Conservation (phyloP, 2,113 vertebrate genomes). For the Picathartes gymnocephalus region DNA sequence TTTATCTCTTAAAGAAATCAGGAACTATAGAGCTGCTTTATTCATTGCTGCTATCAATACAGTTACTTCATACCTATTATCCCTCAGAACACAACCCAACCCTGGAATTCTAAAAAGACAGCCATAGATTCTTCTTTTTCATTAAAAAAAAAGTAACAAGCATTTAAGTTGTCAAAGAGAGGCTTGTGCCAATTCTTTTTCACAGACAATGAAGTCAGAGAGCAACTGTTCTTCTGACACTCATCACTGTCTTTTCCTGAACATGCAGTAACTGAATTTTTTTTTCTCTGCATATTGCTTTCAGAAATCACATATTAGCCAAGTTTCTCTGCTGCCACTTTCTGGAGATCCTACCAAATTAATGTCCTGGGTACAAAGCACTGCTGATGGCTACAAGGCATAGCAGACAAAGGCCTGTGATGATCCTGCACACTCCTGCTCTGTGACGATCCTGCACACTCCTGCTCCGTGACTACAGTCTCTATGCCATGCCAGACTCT, state of each 20-base stretch:
- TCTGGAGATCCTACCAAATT: background rate
- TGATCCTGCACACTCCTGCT: background rate
- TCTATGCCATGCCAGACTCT: background rate
- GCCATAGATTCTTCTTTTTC: background rate
- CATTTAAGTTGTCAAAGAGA: background rate
- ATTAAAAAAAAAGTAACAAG: background rate
- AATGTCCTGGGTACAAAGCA: background rate
- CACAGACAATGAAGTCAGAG: background rate
- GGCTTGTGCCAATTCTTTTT: background rate
- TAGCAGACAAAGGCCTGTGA: background rate
- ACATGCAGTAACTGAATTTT: background rate
- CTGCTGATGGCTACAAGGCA: background rate
- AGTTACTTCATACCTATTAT: background rate
- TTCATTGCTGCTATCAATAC: background rate
- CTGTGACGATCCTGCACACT: background rate
- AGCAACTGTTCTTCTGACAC: background rate
- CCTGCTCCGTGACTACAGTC: too few relatives aligned
- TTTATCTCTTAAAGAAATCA: background rate
- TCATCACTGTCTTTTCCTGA: background rate
- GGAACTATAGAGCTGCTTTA: background rate
- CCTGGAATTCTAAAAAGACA: background rate
- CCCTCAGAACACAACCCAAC: background rate
- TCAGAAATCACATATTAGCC: background rate
- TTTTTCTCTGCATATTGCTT: background rate
- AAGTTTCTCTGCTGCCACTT: background rate